Evolutionary conservation across 2,888 invertebrate species (phyloP), one percentile per base, ranked within the genome.

Genomic region (Masnerella sp.): DNA sequence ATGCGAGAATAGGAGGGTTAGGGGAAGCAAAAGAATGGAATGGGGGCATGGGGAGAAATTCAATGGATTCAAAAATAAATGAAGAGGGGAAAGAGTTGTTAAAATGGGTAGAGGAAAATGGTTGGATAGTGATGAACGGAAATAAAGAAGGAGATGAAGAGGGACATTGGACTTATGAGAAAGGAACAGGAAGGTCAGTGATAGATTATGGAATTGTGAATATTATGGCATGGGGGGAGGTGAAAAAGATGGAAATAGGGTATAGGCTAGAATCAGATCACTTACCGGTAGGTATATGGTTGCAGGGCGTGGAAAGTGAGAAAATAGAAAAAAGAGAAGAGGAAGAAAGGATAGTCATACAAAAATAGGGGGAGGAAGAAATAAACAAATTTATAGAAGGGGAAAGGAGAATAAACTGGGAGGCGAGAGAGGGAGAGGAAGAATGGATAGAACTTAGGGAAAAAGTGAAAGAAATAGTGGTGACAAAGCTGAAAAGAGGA

Each of bases 171-270:
- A 52, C 51, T 14, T 52, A 36, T 30, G n/a, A 36, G 8, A 22
- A 36, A 11, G 51, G 51, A 9, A 18, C 7, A 3, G 9, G 17
- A 11, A 42, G 28, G 7, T 42, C 56, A 4, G 30, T 30, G 7
- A 56, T 56, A n/a, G 42, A 56, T n/a, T 56, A 56, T 22, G 15
- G 28, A 8, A 11, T 56, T 5, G 42, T 42, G 30, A 30, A 38
- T 9, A 15, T 1, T 7, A 7, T 12, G 11, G 14, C 7, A 15
- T 9, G 15, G 28, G 25, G 14, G 20, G 28, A 17, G 20, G 14
- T 56, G 9, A 9, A 56, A 18, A 56, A 14, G 7, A 42, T 56
- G 9, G 15, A 25, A 11, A 14, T 56, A 30, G 56, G 28, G 12
- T 12, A 1, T 3, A 56, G 42, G 12, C 11, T 17, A 7, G 56